Evolutionary conservation across 1,140 invertebrate species (phyloP).

Genomic region (Trialeurodes vaporariorum): DNA sequence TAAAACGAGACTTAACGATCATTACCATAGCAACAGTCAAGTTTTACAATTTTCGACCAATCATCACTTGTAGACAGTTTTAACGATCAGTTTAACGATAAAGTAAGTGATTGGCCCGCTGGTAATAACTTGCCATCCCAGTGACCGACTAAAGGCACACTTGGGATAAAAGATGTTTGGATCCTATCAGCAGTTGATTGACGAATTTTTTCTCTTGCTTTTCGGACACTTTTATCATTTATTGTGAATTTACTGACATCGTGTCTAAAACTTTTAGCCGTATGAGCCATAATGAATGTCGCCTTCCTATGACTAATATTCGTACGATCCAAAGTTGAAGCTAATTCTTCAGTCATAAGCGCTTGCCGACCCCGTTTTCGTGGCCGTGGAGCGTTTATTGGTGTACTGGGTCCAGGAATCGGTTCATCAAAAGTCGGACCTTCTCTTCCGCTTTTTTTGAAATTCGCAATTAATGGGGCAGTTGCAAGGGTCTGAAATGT

Average conservation of each 20-base stretch:
- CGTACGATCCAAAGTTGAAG: neutral
- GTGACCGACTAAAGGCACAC: neutral
- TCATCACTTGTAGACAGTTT: no score
- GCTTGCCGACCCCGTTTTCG: neutral
- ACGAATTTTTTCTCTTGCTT: neutral
- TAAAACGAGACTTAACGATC: no score
- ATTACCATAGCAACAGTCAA: no score
- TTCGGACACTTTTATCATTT: slow-evolving; percentile 1
- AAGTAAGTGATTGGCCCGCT: no score
- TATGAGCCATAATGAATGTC: slow-evolving; percentile 7
- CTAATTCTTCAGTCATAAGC: slow-evolving; percentile 3
- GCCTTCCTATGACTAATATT: slow-evolving; percentile 1
- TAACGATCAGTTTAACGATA: no score
- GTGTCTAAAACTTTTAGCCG: neutral
- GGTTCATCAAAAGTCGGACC: no score
- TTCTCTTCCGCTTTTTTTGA: no score
- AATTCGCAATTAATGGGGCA: no score
- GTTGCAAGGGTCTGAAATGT: no score
- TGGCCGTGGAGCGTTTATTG: neutral
- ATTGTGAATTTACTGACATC: neutral
- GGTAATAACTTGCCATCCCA: slow-evolving; percentile 7
- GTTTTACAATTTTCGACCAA: no score
- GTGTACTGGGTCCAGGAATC: neutral
- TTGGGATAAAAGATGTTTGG: slow-evolving; percentile 3
- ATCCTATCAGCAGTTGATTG: slow-evolving; percentile 3